Conservation (phyloP, 2,797 vertebrate genomes). For the Centropyge bicolor region DNA sequence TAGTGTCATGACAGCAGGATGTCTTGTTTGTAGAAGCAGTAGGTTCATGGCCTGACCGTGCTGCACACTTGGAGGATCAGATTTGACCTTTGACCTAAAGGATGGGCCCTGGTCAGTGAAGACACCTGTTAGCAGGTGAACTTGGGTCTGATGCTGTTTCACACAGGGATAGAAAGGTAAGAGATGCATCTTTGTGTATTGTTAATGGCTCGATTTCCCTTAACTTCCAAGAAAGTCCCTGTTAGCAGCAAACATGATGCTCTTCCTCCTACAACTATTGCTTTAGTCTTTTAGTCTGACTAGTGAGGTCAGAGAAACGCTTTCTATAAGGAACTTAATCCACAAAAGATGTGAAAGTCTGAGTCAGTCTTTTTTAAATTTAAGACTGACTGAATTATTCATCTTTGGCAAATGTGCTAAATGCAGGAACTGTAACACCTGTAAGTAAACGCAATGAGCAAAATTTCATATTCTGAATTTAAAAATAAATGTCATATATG, state of each 20-base stretch:
- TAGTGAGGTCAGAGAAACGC: not conserved
- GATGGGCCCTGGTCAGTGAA: not conserved
- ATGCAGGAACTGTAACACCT: constrained; percentile 23
- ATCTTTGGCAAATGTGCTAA: constrained; percentile 69
- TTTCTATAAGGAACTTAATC: constrained; percentile 6
- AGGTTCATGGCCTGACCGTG: constrained; percentile 10
- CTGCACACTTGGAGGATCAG: constrained; percentile 11
- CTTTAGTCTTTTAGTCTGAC: constrained; percentile 15
- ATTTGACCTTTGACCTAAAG: constrained; percentile 51
- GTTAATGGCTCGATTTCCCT: constrained; percentile 16
- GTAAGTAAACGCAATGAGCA: constrained; percentile 3
- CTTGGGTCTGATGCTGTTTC: constrained; percentile 1
- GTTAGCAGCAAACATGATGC: constrained; percentile 47
- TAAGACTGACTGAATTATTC: constrained; percentile 8
- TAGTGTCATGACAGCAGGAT: constrained; percentile 39
- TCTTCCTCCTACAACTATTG: constrained; percentile 25
- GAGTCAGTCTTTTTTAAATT: constrained; percentile 2
- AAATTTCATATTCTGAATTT: constrained; percentile 35
- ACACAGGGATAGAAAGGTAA: constrained; percentile 3
- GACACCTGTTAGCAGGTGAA: constrained; percentile 21
- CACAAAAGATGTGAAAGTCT: constrained; percentile 11
- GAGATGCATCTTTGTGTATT: constrained; percentile 22
- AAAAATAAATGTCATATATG: constrained; percentile 45
- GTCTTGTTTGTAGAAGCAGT: constrained; percentile 1
- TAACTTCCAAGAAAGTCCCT: constrained; percentile 37